Evolutionary conservation across 2,888 invertebrate species (phyloP).

Genomic region (Epistrophe grossulariae): DNA sequence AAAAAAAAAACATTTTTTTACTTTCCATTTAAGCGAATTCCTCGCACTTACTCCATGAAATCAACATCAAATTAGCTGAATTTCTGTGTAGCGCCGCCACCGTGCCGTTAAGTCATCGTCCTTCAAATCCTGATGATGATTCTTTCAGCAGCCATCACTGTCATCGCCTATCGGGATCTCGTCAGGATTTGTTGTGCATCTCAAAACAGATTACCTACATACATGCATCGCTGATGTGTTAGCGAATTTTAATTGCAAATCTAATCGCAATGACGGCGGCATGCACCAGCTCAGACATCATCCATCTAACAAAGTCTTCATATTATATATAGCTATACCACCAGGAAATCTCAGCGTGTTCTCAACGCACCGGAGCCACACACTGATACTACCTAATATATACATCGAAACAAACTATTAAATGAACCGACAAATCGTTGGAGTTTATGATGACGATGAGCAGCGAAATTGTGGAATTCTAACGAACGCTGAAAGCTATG

Average conservation of each 20-base stretch:
- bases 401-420: constrained; percentile 34
- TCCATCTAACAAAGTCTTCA: constrained; percentile 45
- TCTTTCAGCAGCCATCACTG: constrained; percentile 36
- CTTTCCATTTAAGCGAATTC: constrained; percentile 60
- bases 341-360: constrained; percentile 36
- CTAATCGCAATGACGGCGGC: constrained; percentile 51
- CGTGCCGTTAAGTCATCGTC: constrained; percentile 11
- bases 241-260: constrained; percentile 70
- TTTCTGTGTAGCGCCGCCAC: background rate
- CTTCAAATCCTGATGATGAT: constrained; percentile 34
- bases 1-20: too few relatives aligned
- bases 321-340: background rate
- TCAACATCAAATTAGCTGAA: constrained; percentile 26
- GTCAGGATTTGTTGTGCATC: constrained; percentile 53
- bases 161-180: constrained; percentile 45
- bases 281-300: constrained; percentile 22
- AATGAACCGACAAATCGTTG: constrained; percentile 62
- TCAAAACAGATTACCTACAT: constrained; percentile 49
- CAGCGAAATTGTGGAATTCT: constrained; percentile 31
- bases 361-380: constrained; percentile 12
- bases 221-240: constrained; percentile 36
- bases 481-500: constrained; percentile 60
- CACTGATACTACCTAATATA: background rate
- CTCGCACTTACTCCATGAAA: background rate
- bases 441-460: constrained; percentile 40